Evolutionary conservation across 2,113 vertebrate species (phyloP).

Genomic region (Bungarus multicinctus): DNA sequence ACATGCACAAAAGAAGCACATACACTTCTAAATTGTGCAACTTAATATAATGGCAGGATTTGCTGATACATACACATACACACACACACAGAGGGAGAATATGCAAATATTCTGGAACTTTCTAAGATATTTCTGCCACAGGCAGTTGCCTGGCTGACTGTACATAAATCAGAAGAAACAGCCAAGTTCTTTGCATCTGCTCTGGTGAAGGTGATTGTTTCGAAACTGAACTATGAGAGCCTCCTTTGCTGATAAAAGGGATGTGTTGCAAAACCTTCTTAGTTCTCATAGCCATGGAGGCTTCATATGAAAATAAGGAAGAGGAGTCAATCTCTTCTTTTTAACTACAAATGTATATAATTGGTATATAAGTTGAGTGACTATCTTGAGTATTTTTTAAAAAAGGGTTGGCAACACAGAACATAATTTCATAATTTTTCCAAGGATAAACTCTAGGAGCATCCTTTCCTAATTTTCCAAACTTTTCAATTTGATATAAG

Average conservation of each 20-base stretch:
- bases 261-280: background rate
- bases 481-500: background rate
- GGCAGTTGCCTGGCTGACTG: background rate
- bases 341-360: background rate
- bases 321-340: background rate
- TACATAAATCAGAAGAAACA: constrained; percentile 15
- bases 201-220: background rate
- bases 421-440: background rate
- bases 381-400: background rate
- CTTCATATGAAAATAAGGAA: background rate
- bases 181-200: background rate
- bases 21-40: constrained; percentile 2
- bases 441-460: background rate
- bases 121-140: background rate
- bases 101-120: background rate
- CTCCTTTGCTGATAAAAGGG: background rate
- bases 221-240: background rate
- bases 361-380: background rate
- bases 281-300: background rate
- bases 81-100: too few relatives aligned
- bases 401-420: background rate
- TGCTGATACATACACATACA: background rate
- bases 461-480: background rate
- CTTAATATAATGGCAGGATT: background rate
- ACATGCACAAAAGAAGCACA: background rate